These are phyloP conservation scores for Pteropus alecto DNA, from an alignment of 2,113 vertebrate species.

Conservation along the genomic window DNA sequence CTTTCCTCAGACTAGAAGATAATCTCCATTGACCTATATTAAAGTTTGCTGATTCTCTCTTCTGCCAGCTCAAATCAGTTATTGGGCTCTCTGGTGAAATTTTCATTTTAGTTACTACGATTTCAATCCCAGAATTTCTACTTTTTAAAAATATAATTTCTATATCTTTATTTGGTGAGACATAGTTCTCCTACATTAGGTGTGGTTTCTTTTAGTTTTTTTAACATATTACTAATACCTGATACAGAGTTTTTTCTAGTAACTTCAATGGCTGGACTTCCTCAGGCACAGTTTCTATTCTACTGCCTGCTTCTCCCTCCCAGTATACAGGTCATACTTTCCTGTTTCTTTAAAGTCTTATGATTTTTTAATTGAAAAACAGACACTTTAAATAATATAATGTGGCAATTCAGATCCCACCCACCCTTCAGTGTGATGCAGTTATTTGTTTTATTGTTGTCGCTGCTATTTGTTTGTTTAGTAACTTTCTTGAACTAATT, in stretches of 20 bases:
- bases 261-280: background rate
- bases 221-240: background rate
- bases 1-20: background rate
- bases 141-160: background rate
- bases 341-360: background rate
- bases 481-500: background rate
- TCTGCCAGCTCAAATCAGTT: background rate
- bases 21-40: background rate
- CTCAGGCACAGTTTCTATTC: background rate
- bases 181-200: background rate
- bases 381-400: background rate
- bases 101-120: background rate
- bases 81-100: background rate
- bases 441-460: background rate
- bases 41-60: background rate
- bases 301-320: background rate
- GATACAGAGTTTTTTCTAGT: background rate
- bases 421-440: accelerated
- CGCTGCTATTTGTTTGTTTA: background rate
- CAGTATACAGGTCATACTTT: background rate
- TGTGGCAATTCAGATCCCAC: background rate
- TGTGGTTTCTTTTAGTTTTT: background rate
- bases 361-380: background rate
- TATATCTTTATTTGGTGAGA: background rate
- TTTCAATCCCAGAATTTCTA: background rate